These are phyloP conservation scores for Noctua fimbriata DNA, from an alignment of 2,888 invertebrate genomes.

Conservation along the genomic window DNA sequence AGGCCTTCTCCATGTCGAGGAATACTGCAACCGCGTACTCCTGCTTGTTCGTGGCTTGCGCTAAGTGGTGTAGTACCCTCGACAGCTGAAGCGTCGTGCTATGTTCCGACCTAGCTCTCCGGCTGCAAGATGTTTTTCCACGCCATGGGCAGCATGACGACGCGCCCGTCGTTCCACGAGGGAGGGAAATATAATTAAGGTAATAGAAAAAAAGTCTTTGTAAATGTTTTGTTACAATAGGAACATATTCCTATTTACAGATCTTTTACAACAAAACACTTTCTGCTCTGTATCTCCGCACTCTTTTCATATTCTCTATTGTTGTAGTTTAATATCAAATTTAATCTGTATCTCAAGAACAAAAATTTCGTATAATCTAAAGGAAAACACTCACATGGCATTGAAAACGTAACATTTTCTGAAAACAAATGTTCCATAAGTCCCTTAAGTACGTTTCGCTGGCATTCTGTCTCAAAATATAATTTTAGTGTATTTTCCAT, in stretches of 20 bases:
- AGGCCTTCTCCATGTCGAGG: slow-evolving; percentile 1
- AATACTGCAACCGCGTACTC: neutral
- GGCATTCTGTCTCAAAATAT: slow-evolving; percentile 50
- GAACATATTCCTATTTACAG: slow-evolving; percentile 15
- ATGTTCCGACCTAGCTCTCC: too few relatives aligned
- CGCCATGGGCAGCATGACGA: too few relatives aligned
- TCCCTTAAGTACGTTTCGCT: slow-evolving; percentile 34
- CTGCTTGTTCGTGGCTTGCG: too few relatives aligned
- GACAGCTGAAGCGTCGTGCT: too few relatives aligned
- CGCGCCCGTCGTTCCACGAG: too few relatives aligned
- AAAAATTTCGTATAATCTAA: slow-evolving; percentile 45
- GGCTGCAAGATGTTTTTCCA: too few relatives aligned
- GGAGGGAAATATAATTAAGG: too few relatives aligned
- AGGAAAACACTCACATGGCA: slow-evolving; percentile 57
- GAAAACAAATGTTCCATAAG: slow-evolving; percentile 33
- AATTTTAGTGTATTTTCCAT: slow-evolving; percentile 48
- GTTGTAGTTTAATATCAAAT: slow-evolving; percentile 46
- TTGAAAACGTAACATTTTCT: slow-evolving; percentile 42
- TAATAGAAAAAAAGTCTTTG: neutral
- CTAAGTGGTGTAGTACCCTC: too few relatives aligned
- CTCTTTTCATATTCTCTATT: slow-evolving; percentile 34
- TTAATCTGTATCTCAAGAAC: slow-evolving; percentile 44
- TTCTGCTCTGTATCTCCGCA: neutral
- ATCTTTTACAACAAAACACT: slow-evolving; percentile 33
- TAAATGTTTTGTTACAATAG: neutral